Percentiles rank a stretch among this genome's conserved stretches.
phyloP scores from a whole-genome alignment of 2,888 invertebrate genomes.

The Eilema sororculum region DNA sequence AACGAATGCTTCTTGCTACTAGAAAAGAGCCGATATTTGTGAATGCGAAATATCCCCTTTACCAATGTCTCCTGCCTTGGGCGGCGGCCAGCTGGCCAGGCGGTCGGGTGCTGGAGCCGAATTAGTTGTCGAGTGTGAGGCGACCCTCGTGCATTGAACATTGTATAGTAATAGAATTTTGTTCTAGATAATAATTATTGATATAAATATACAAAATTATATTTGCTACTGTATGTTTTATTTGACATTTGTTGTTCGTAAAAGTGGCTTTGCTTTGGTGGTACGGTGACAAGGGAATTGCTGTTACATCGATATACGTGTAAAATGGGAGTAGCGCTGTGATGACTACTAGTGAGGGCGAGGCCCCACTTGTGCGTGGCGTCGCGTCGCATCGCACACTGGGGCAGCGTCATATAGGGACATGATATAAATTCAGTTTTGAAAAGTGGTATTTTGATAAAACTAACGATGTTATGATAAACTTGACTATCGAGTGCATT shows the following conservation, averaged over 20 bases:
- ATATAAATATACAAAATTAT: conserved; percentile 81
- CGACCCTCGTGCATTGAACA: conserved; percentile 35
- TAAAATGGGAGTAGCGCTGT: no score
- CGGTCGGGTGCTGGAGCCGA: background rate
- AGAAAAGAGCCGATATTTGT: background rate
- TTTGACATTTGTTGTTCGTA: conserved; percentile 33
- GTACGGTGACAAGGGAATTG: background rate
- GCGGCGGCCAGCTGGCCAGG: background rate
- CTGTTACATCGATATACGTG: no score
- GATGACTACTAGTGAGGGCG: no score
- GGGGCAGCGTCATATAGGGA: no score
- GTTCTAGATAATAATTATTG: conserved; percentile 75
- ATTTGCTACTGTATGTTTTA: conserved; percentile 69
- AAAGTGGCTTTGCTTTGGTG: background rate
- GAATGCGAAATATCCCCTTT: no score
- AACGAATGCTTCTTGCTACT: background rate
- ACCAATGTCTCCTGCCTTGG: no score
- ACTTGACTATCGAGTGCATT: no score
- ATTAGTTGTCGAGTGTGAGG: background rate
- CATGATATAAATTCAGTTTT: no score
- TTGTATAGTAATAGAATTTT: conserved; percentile 67
- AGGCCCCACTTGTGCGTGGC: no score
- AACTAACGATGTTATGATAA: no score
- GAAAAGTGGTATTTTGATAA: no score
- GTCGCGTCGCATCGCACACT: no score